Conservation (phyloP, 2,797 vertebrate species). For the Varecia variegata region DNA sequence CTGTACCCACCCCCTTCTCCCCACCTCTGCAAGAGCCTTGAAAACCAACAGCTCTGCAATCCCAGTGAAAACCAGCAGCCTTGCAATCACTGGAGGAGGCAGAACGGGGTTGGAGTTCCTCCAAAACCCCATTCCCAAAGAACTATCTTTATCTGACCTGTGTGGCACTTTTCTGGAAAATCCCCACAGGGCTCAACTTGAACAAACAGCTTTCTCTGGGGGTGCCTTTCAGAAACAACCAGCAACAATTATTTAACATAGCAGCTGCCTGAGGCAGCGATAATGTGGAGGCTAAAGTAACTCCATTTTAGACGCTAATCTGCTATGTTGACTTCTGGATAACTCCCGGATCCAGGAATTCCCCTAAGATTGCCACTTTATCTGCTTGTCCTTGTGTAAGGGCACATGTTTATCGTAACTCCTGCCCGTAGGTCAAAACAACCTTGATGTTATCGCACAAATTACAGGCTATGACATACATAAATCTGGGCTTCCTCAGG, state of each 20-base stretch:
- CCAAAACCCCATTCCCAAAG: not conserved
- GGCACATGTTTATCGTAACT: not conserved
- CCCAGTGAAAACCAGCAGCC: not conserved
- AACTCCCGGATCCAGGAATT: not conserved
- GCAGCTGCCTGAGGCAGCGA: not conserved
- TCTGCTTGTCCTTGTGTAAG: not conserved
- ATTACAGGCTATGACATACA: not conserved
- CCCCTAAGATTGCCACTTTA: not conserved
- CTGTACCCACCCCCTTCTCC: not conserved
- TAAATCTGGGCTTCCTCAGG: not conserved
- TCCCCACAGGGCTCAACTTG: not conserved
- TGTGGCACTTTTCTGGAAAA: slow-evolving; percentile 26
- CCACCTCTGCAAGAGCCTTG: not conserved
- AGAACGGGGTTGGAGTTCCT: not conserved
- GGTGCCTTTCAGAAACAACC: not conserved
- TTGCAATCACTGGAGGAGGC: not conserved
- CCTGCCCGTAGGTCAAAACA: not conserved
- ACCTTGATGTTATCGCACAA: not conserved
- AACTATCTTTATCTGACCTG: slow-evolving; percentile 4
- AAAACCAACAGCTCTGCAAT: slow-evolving; percentile 45
- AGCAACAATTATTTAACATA: not conserved
- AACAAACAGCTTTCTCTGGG: not conserved
- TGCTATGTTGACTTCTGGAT: not conserved
- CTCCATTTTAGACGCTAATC: not conserved
- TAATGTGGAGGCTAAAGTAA: not conserved